Evolutionary conservation across 2,888 invertebrate species (phyloP).

Genomic region (Diarsia dahlii): DNA sequence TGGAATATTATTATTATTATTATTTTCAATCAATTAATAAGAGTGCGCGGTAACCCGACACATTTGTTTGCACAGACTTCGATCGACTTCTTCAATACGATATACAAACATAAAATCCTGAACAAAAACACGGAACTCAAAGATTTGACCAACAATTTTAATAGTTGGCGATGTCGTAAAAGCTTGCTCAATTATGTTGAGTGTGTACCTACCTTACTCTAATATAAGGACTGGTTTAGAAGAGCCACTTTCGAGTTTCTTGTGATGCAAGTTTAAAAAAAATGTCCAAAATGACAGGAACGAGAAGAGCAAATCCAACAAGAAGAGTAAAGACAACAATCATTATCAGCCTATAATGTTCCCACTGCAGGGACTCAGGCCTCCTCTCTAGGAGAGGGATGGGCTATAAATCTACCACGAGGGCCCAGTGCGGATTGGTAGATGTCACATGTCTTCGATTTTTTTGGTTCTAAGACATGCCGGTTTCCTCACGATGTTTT

Average conservation of each 20-base stretch:
- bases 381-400: too few relatives aligned
- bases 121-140: slow-evolving; percentile 39
- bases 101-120: slow-evolving; percentile 25
- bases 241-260: background rate
- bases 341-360: too few relatives aligned
- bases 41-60: background rate
- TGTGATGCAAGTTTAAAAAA: background rate
- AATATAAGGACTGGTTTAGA: slow-evolving; percentile 6
- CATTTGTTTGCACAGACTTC: background rate
- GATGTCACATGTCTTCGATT: too few relatives aligned
- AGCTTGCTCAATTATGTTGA: slow-evolving; percentile 53
- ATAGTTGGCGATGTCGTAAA: slow-evolving; percentile 47
- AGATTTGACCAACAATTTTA: slow-evolving; percentile 54
- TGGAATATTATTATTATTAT: too few relatives aligned
- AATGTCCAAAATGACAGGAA: background rate
- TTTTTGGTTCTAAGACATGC: too few relatives aligned
- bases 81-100: slow-evolving; percentile 8
- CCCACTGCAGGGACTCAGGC: too few relatives aligned
- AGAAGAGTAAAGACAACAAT: too few relatives aligned
- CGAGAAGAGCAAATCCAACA: background rate
- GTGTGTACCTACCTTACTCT: slow-evolving; percentile 55
- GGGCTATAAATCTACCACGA: too few relatives aligned
- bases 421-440: too few relatives aligned
- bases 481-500: too few relatives aligned
- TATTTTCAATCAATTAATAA: slow-evolving; percentile 2